phyloP scores from a whole-genome alignment of 1,140 invertebrate species.

The Wiebesia pumilae region DNA sequence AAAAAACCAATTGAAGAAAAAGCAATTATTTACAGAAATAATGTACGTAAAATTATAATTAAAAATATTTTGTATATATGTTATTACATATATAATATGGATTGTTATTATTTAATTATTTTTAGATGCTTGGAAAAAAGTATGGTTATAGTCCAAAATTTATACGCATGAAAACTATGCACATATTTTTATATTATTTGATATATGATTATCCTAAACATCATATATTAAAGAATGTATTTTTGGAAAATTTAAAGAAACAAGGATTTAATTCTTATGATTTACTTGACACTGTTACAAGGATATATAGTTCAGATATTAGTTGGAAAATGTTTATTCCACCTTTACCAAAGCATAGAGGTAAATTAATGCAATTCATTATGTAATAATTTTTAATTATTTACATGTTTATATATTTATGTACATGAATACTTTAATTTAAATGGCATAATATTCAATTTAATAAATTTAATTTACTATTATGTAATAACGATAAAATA shows the following conservation, averaged over 20 bases:
- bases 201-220: conserved; percentile 78
- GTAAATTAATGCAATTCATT: conserved; percentile 58
- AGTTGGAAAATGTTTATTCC: conserved; percentile 86
- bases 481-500: too few relatives aligned
- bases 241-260: conserved; percentile 67
- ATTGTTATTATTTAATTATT: conserved; percentile 45
- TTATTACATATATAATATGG: conserved; percentile 31
- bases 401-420: background rate
- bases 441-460: too few relatives aligned
- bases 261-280: conserved; percentile 68
- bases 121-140: conserved; percentile 65
- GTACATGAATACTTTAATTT: background rate
- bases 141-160: conserved; percentile 82
- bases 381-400: too few relatives aligned
- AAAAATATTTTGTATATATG: background rate
- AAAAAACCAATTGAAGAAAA: conserved; percentile 51
- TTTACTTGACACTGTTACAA: conserved; percentile 71
- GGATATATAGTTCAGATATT: conserved; percentile 75
- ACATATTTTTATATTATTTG: conserved; percentile 83
- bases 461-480: too few relatives aligned
- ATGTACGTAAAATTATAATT: conserved; percentile 45
- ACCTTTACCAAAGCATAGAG: conserved; percentile 79
- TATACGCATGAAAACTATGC: conserved; percentile 79
- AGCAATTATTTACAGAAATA: conserved; percentile 54
- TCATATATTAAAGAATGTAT: conserved; percentile 60